Percentiles rank a stretch among this genome's conserved stretches.
phyloP scores from a whole-genome alignment of 2,113 vertebrate genomes.

The Pedionomus torquatus region DNA sequence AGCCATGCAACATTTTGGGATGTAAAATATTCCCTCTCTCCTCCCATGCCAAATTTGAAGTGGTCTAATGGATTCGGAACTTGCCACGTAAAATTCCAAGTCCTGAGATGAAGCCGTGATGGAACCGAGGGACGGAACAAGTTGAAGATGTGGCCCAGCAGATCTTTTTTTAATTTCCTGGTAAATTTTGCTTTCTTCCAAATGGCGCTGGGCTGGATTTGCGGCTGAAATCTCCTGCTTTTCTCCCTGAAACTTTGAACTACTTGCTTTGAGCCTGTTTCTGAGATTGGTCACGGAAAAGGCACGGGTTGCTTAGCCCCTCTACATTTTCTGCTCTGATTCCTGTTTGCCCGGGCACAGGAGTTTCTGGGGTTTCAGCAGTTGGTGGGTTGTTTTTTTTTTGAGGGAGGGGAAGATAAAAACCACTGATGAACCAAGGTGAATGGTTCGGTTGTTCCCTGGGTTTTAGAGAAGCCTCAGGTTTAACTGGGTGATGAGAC shows the following conservation, averaged over 20 bases:
- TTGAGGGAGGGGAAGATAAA: fast-evolving
- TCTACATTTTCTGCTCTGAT: background rate
- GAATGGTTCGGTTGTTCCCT: background rate
- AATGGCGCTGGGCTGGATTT: background rate
- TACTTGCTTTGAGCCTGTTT: background rate
- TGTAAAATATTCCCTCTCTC: background rate
- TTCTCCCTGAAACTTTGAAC: background rate
- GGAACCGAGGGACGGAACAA: background rate
- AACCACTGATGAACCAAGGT: background rate
- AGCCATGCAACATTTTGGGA: background rate
- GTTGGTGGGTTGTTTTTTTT: too few relatives aligned
- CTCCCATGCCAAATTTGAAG: background rate
- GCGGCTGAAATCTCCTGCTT: background rate
- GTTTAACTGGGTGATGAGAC: background rate
- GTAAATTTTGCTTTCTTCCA: background rate
- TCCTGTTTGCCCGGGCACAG: background rate
- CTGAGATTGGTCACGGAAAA: background rate
- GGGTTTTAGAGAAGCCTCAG: background rate
- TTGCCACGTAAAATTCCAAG: fast-evolving
- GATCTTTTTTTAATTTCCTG: background rate
- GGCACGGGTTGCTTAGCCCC: background rate
- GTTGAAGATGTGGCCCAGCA: background rate
- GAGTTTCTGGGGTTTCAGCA: background rate
- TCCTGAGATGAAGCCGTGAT: background rate
- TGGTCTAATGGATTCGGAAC: background rate